Evolutionary conservation across 2,888 invertebrate genomes (phyloP), one percentile per base, ranked within the genome.

Genomic region (Volucella inflata): DNA sequence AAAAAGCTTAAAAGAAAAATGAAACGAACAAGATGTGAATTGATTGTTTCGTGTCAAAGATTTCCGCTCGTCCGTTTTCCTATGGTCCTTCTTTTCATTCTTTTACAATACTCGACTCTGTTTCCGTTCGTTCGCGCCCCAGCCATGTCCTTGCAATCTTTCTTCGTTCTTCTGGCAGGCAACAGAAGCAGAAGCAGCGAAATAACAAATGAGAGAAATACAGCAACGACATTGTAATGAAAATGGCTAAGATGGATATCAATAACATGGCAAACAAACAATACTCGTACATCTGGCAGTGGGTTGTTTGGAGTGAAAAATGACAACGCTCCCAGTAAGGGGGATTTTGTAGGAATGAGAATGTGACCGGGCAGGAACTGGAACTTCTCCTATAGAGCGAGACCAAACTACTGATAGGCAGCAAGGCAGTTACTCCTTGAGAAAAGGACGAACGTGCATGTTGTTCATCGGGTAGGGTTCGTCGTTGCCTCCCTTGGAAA

Each of bases 181-280:
- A 80, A 38, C 60, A 36, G 51, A 21, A 57, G 16, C 46, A 40
- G 44, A 71, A 51, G 51, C 36, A 65, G 30, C 51, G n/a, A 84
- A 79, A 79, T 79, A 84, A 84, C 74, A 84, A 84, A 80, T 80
- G 70, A 75, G 64, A 50, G 60, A 71, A 84, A 80, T 80, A 84
- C 70, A 84, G 53, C 75, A 84, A 84, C 75, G 84, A 80, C 84
- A 84, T 84, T 84, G 84, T 80, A 80, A 84, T 84, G 75, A 84
- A 84, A 84, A 84, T 84, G 80, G 84, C 80, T 84, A 75, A 84
- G 85, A 85, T 85, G 81, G 85, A 85, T 85, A 85, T 85, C 85
- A 85, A 85, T 85, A 85, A 81, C 85, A 85, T 80, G 67, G 79
- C 72, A 67, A 85, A 70, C 80, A 76, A 83, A 83, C 83, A 79